Base-by-base conservation (phyloP, 1,140 invertebrate species). In the Eueides isabella region DNA sequence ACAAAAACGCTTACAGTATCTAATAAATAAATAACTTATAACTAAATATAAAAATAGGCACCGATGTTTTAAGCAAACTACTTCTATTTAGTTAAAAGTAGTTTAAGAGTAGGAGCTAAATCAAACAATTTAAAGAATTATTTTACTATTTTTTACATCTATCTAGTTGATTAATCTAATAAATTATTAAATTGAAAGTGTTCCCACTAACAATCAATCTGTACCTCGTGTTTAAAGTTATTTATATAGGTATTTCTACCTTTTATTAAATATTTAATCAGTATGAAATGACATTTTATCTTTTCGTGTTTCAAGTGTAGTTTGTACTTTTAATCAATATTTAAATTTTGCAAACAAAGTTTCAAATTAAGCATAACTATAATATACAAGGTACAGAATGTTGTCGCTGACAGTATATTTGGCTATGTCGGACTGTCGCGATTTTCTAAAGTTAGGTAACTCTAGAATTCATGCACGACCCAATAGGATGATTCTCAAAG, bases 401-500 rank as follows among this genome's bases (percentile, higher is more conserved):
- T 72, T 48, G 77, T 74, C 71, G 72, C 72, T 74, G 73, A 67
- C 76, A 78, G 71, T 79, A 81, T 65, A 71, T 83, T 83, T 84
- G 80, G 78, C 81, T 85, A 83, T 55, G 81, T 80, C 76, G 81
- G 82, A 87, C 79, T 84, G 80, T 83, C 70, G 75, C 74, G 61
- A 67, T 77, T 78, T 76, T 80, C 80, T 81, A 85, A 71, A 75
- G 48, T 71, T 75, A 78, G 75, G 61, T 80, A 80, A 75, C 64
- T 75, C 75, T 79, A 79, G 73, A 72, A 79, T 44, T 72, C 89
- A 92, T 92, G 90, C 90, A 85, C 88, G 87, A 88, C 80, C 83
- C 78, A 80, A 82, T 79, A 61, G 79, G 81, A 81, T 81, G 82
- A 85, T 75, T 88, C 81, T 95, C 94, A 96, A 86, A 96, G 94